Percentiles rank a stretch among this genome's conserved stretches.
Conservation (phyloP, 2,888 invertebrate genomes). For the Cryptophagus acutangulus region DNA sequence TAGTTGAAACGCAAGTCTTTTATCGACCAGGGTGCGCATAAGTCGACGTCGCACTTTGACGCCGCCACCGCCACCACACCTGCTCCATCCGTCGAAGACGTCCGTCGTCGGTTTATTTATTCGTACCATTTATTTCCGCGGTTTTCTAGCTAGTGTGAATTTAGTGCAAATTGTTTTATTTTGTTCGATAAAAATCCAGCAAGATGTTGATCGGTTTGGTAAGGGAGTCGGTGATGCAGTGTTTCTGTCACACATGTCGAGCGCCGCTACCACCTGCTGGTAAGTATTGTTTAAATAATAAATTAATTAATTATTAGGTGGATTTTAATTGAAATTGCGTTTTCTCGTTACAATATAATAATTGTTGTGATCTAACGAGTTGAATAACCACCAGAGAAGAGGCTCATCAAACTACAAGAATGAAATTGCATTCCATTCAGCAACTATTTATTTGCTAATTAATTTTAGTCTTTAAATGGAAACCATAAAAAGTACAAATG, state of each 20-base stretch:
- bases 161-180: slow-evolving; percentile 10
- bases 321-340: too few relatives aligned
- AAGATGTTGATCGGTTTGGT: slow-evolving; percentile 85
- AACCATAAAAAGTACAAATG: too few relatives aligned
- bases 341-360: too few relatives aligned
- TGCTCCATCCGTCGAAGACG: slow-evolving; percentile 36
- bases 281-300: too few relatives aligned
- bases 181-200: slow-evolving; percentile 18
- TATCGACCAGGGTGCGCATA: slow-evolving; percentile 49
- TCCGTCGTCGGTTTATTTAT: slow-evolving; percentile 6
- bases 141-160: not conserved
- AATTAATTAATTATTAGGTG: too few relatives aligned
- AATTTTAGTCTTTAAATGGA: too few relatives aligned
- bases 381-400: too few relatives aligned
- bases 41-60: slow-evolving; percentile 36
- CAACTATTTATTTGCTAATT: too few relatives aligned
- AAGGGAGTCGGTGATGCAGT: slow-evolving; percentile 88
- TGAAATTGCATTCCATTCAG: too few relatives aligned
- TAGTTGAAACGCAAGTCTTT: not conserved
- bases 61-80: slow-evolving; percentile 43
- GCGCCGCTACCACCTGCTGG: slow-evolving; percentile 76
- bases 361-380: too few relatives aligned
- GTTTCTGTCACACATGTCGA: slow-evolving; percentile 90
- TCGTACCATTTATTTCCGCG: not conserved
- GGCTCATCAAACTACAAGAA: too few relatives aligned